These are phyloP conservation scores for Drosophila setosimentum DNA, from an alignment of 2,888 invertebrate genomes.

Conservation along the genomic window DNA sequence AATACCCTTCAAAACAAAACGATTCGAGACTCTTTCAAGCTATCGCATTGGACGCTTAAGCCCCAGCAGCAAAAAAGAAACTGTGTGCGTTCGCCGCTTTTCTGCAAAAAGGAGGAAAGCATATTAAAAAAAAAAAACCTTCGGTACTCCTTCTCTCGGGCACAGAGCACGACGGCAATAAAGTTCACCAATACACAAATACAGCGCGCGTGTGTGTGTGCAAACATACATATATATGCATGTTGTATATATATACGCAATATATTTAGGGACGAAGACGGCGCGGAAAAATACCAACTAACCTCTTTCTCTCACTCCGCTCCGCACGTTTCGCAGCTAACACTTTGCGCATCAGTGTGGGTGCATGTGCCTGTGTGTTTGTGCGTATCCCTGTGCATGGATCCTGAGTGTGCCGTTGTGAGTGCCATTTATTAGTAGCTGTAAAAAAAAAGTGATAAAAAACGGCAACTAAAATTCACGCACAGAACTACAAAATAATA, in stretches of 20 bases:
- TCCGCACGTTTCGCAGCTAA: conserved; percentile 52
- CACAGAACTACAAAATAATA: conserved; percentile 4
- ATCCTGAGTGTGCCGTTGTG: conserved; percentile 47
- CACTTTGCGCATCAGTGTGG: conserved; percentile 53
- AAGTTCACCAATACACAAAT: conserved; percentile 61
- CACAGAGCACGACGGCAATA: conserved; percentile 55
- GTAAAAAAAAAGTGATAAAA: conserved; percentile 38
- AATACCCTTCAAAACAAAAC: conserved; percentile 7
- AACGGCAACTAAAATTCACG: conserved; percentile 26
- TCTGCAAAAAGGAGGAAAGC: conserved; percentile 45
- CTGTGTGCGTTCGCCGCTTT: conserved; percentile 44
- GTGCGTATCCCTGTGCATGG: conserved; percentile 32
- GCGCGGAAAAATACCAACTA: conserved; percentile 76
- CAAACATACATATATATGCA: conserved; percentile 43
- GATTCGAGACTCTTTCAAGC: conserved; percentile 13
- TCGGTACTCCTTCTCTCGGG: conserved; percentile 68
- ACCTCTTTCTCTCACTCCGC: conserved; percentile 52
- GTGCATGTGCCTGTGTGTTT: conserved; percentile 22
- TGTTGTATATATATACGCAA: conserved; percentile 51
- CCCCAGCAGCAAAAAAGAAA: conserved; percentile 18
- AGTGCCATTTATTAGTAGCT: conserved; percentile 52
- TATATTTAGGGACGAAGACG: conserved; percentile 71
- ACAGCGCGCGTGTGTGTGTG: conserved; percentile 29
- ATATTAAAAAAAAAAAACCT: conserved; percentile 51
- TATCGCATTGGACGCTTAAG: conserved; percentile 12